Base-by-base conservation (phyloP, 2,888 invertebrate species). In the Tuta absoluta region DNA sequence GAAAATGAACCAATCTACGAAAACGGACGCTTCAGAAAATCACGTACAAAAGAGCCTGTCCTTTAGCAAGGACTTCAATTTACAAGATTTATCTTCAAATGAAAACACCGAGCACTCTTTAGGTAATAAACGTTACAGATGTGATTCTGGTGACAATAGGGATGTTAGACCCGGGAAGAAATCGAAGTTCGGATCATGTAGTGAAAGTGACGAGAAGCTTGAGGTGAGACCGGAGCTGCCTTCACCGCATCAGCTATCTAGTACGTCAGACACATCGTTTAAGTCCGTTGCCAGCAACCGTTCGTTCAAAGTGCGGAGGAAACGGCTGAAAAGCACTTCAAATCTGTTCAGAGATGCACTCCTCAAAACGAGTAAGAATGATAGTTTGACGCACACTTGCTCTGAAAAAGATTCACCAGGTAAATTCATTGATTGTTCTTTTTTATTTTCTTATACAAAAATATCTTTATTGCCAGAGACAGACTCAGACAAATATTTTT, bases 201-300 rank as follows among this genome's bases (percentile, higher is more conserved):
- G 80, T 62, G 81, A 85, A 1, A 85, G 83, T 68, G 71, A 73
- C n/a, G 84, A 87, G 63, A 68, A 81, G 59, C 77, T 72, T 17
- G 84, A 86, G 7, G 68, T 72, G 56, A 81, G 77, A 61, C 38
- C 67, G 21, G 67, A 72, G 69, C 71, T 38, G 75, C 76, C 33
- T 8, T 14, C 49, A n/a, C 75, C 81, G 1, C 78, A 77, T 66
- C 76, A 75, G 23, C 63, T 85, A 38, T 85, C 85, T 17, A 87
- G 89, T 59, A 78, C 78, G 62, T 89, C 89, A 4, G 89, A 89
- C 23, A 71, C 74, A 37, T 91, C 91, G 1, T 91, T 90, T 69
- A 91, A 90, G 72, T 91, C 91, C 1, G 72, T 86, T 19, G 84
- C 80, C 65, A 91, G 87, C 65, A 88, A 84, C 66, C 79, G 80